Evolutionary conservation across 2,797 vertebrate species (phyloP), one percentile per base, ranked within the genome.

Genomic region (Loris lydekkerianus): DNA sequence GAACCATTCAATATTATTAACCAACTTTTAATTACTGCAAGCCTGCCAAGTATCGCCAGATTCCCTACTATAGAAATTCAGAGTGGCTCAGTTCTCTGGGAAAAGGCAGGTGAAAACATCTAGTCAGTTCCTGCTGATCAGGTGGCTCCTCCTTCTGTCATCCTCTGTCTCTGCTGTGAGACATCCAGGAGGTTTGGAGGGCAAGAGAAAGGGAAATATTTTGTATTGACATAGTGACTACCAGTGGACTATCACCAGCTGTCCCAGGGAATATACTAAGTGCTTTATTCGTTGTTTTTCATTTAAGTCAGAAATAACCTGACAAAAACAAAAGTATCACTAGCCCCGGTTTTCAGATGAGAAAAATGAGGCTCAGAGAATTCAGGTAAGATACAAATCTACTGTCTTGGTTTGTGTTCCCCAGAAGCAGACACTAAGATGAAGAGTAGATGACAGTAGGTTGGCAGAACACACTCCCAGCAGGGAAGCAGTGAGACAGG

Each of bases 1-100:
- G 29, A 88, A 86, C 20, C 37, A 76, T 73, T 73, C 90, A 78
- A 95, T 89, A 34, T 75, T 81, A 69, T 49, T 72, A 90, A 58
- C 23, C 67, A 89, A 58, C 43, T 56, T 82, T 83, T 70, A 89
- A 78, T 82, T 69, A 63, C n/a, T 3, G 7, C 6, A 95, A 75
- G 8, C 13, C 37, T 93, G 40, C 6, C 21, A 60, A 70, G 7
- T 56, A 27, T 3, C n/a, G 40, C 18, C 31, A 77, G 43, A 73
- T 43, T 7, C 61, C 13, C 13, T 23, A 20, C 61, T n/a, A 27
- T 20, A 78, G 43, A 87, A 34, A 86, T 53, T 6, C 9, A 81
- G 65, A n/a, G 2, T 29, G 34, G 5, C 7, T 84, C 43, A 4
- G 37, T 82, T 3, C 43, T 53, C 2, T 20, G 1, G 14, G 49